Conservation (phyloP, 2,888 invertebrate species). For the Sinotaia quadrata region DNA sequence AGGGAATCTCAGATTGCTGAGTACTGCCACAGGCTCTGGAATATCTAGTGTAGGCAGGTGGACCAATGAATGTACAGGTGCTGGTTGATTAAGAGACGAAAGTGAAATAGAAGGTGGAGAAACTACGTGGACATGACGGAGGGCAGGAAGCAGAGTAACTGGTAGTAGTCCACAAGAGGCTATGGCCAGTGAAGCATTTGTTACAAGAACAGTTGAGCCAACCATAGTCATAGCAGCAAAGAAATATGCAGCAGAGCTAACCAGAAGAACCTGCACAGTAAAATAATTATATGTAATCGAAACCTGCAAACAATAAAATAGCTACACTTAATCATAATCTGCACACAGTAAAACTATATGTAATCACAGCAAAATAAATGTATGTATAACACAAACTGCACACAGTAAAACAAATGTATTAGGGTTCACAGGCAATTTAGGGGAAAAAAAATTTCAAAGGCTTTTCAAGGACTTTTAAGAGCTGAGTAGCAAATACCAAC, state of each 20-base stretch:
- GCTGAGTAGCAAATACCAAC: no score
- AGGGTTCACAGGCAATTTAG: not conserved
- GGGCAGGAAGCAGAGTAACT: conserved; percentile 10
- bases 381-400: not conserved
- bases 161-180: conserved; percentile 38
- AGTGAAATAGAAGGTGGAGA: conserved; percentile 6
- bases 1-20: not conserved
- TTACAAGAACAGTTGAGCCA: conserved; percentile 75
- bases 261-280: conserved; percentile 74
- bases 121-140: not conserved
- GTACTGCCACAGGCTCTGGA: not conserved
- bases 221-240: conserved; percentile 78
- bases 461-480: no score
- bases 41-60: not conserved
- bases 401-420: not conserved
- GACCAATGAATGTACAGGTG: no score
- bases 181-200: conserved; percentile 46
- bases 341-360: no score
- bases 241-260: conserved; percentile 78
- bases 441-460: no score
- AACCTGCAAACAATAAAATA: not conserved
- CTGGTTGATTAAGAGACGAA: no score
- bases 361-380: not conserved
- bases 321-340: no score
- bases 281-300: not conserved